Base-by-base conservation (phyloP, 2,888 invertebrate genomes). In the Nymphalis c-album region DNA sequence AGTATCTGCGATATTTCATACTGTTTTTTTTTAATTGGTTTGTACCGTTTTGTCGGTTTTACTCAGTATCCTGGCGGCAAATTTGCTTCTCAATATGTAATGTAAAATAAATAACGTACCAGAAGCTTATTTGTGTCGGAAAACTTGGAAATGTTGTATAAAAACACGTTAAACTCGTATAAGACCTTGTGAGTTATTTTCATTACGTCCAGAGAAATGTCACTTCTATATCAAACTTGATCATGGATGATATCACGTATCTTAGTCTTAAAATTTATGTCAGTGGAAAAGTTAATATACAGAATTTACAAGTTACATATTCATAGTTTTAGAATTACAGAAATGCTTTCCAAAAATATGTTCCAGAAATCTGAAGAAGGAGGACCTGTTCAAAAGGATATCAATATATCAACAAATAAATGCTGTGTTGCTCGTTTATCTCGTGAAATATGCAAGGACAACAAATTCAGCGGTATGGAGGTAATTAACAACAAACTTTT, bases 381-480 rank as follows among this genome's bases (percentile, higher is more conserved):
- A 70, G 7, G 81, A 83, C n/a, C 74, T 78, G 0, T 76, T 80
- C 55, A 82, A 80, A 63, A 78, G 86, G 71, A 79, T 84, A 70
- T 75, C 80, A 1, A 81, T 90, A 18, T 91, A 91, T 60, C 81
- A 84, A 70, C 85, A 88, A 62, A 83, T 89, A 13, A 87, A 87
- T 68, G 75, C 81, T 0, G 78, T 82, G 1, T 71, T 89, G 1
- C 73, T 90, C 13, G 63, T 84, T 2, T 80, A 85, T 18, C 76
- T 89, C 57, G 77, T 83, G 64, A 80, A 76, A 48, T 83, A 82
- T 45, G 85, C 86, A 0, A 87, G 88, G 69, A 76, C 80, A 0
- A 86, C 87, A 0, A 81, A 82, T 0, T 84, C 88, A 0, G 77
- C 82, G 0, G 67, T 90, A 13, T 90, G 89, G 88, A 79, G 90